Evolutionary conservation across 2,113 vertebrate genomes (phyloP), one percentile per base, ranked within the genome.

Genomic region (Illadopsis cleaveri): DNA sequence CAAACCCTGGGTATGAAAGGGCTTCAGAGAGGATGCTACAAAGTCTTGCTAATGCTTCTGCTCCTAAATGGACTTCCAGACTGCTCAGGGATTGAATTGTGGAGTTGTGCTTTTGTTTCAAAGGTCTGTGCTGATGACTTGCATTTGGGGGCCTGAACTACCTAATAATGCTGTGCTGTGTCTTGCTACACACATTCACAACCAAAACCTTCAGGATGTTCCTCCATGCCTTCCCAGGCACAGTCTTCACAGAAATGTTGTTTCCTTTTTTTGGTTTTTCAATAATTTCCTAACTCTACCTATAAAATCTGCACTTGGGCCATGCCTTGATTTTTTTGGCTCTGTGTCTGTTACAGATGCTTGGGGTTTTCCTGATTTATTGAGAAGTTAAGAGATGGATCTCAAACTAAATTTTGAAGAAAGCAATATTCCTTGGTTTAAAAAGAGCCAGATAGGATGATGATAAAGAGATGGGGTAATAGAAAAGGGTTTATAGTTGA

Each of bases 401-500:
- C 95, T 94, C 35, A 3, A 96, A 76, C 66, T 51, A 82, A 76
- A 92, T 97, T 97, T 92, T 95, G 86, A 96, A 94, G 91, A 97
- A 95, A 44, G 66, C 86, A 93, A 65, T 97, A 96, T 97, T 95
- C 97, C 89, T 94, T 92, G 79, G 88, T 93, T 96, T 95, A 86
- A 93, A 97, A 97, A 96, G 87, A 95, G 75, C 84, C 24, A 28
- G 93, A 87, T 86, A 96, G 80, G 96, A 97, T 94, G 96, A 97
- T 90, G 96, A 96, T 94, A 96, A 97, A 97, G 94, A 94, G 94
- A 97, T 80, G 76, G 96, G 76, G 93, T 97, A 97, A 97, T 97
- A 98, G 98, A 97, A 97, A 94, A 98, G 96, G 92, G 95, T 98
- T 98, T 98, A 98, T 98, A 98, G 98, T 98, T 98, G 96, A 97